Evolutionary conservation across 2,113 vertebrate genomes (phyloP).

Genomic region (Tenebrosternarchus preto): DNA sequence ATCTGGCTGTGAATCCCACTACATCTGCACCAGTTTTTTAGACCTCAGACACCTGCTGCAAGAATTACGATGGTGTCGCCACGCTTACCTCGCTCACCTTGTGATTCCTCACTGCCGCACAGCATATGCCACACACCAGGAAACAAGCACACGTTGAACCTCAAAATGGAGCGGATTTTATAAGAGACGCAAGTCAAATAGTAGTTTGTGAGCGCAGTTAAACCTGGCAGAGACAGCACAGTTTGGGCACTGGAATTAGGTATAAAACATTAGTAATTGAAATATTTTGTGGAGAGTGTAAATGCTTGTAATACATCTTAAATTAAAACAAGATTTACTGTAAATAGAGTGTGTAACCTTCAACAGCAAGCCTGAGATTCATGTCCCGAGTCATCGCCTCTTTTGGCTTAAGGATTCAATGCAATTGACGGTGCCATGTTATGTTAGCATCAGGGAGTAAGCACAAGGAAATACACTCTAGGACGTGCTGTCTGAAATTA

Average conservation of each 20-base stretch:
- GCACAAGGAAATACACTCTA: conserved; percentile 70
- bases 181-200: neutral
- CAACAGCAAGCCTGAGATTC: conserved; percentile 64
- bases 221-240: conserved; percentile 31
- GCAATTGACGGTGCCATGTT: conserved; percentile 70
- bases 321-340: conserved; percentile 60
- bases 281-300: conserved; percentile 59
- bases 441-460: conserved; percentile 70
- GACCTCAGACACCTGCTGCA: conserved; percentile 42
- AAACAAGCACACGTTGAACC: conserved; percentile 13
- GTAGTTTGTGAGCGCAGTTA: conserved; percentile 8
- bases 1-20: conserved; percentile 66
- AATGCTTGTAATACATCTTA: conserved; percentile 52
- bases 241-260: conserved; percentile 27
- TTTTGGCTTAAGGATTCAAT: conserved; percentile 74
- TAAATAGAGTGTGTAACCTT: conserved; percentile 57
- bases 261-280: conserved; percentile 48
- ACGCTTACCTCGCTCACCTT: conserved; percentile 5
- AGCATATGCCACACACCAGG: conserved; percentile 5
- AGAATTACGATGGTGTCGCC: conserved; percentile 20
- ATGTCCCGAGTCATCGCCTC: conserved; percentile 69
- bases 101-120: conserved; percentile 11
- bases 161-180: neutral
- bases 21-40: conserved; percentile 66
- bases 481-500: conserved; percentile 70